Conservation (phyloP, 2,113 vertebrate species). For the Catharus fuscescens region DNA sequence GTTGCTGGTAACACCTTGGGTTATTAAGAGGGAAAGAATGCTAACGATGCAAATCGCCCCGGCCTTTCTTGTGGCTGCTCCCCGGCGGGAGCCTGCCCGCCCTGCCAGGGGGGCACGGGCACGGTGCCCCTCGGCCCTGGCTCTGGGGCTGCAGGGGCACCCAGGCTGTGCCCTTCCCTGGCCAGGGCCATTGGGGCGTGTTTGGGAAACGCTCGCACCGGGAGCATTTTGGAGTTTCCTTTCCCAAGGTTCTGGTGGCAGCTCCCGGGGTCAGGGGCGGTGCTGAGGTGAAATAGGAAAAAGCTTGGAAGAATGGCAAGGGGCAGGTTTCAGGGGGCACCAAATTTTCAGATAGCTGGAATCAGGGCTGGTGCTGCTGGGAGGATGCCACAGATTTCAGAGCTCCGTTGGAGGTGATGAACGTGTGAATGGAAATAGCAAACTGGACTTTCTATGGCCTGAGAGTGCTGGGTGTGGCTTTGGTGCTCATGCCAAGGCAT, state of each 20-base stretch:
- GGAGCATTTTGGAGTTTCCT: background rate
- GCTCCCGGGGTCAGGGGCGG: accelerated
- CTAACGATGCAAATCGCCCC: conserved; percentile 49
- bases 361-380: background rate
- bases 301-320: background rate
- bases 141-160: background rate
- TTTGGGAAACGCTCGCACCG: accelerated
- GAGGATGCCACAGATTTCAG: too few relatives aligned
- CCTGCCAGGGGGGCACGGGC: background rate
- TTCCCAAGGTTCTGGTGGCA: background rate
- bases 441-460: accelerated
- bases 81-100: background rate
- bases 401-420: background rate
- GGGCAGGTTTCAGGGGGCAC: background rate
- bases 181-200: accelerated
- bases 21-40: conserved; percentile 66
- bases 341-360: accelerated
- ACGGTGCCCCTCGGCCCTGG: background rate
- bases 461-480: background rate
- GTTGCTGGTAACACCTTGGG: conserved; percentile 69
- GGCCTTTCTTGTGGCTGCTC: conserved; percentile 49
- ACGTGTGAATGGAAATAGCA: accelerated
- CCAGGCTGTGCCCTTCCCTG: accelerated
- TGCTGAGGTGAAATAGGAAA: background rate
- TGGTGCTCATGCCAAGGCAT: accelerated